A percentile compares a stretch with the other conserved stretches of the same genome.
phyloP scores from a whole-genome alignment of 2,888 invertebrate genomes.

The Pheosia tremula region DNA sequence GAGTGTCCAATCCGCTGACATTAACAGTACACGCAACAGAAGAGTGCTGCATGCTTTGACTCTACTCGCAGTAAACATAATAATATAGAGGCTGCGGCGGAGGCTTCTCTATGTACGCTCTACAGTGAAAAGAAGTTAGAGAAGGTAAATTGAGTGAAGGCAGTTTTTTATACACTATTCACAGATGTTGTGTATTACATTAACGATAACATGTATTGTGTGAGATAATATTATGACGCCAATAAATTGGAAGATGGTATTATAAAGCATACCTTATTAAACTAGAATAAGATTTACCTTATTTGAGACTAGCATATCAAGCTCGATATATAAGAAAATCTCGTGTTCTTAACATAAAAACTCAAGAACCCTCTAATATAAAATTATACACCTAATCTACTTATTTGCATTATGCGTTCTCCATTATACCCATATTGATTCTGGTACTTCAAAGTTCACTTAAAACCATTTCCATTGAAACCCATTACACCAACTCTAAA shows the following conservation, averaged over 20 bases:
- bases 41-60: constrained; percentile 35
- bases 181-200: not conserved
- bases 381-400: not conserved
- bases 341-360: no score
- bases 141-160: not conserved
- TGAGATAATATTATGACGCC: no score
- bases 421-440: constrained; percentile 28
- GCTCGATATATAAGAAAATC: no score
- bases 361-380: no score
- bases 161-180: not conserved
- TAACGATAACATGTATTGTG: no score
- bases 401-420: not conserved
- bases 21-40: constrained; percentile 11
- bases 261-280: no score
- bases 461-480: constrained; percentile 40
- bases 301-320: no score
- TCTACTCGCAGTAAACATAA: constrained; percentile 30
- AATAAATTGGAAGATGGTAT: no score
- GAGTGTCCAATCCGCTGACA: constrained; percentile 16
- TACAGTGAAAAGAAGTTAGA: not conserved
- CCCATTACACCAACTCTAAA: constrained; percentile 39
- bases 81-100: not conserved
- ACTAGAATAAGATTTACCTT: no score
- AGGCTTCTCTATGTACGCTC: not conserved
- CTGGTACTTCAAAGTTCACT: constrained; percentile 26